phyloP scores from a whole-genome alignment of 2,888 invertebrate species.

The Phaedon cochleariae region DNA sequence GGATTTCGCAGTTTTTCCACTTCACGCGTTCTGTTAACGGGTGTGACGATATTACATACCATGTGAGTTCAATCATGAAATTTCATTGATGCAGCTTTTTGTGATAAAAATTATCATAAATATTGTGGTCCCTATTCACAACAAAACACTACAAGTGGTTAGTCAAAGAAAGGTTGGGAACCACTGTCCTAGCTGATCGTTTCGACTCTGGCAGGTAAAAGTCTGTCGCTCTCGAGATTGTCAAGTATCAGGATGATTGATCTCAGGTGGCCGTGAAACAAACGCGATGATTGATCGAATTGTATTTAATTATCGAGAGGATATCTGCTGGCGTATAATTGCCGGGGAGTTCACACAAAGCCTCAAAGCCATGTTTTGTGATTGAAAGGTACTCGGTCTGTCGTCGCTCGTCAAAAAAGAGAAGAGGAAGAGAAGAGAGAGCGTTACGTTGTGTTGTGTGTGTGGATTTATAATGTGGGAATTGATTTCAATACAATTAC shows the following conservation, averaged over 20 bases:
- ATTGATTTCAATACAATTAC: constrained; percentile 26
- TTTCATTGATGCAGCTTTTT: too few relatives aligned
- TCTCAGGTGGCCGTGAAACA: constrained; percentile 47
- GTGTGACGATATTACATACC: too few relatives aligned
- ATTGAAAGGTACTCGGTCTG: constrained; percentile 36
- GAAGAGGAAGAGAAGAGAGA: constrained; percentile 16
- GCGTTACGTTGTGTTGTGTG: constrained; percentile 22
- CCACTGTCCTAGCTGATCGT: too few relatives aligned
- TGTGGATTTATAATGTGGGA: constrained; percentile 21
- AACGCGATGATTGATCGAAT: constrained; percentile 51
- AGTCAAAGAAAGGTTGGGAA: too few relatives aligned
- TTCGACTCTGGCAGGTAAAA: constrained; percentile 43
- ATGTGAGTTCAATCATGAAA: too few relatives aligned
- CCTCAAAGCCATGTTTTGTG: constrained; percentile 34
- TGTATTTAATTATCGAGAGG: constrained; percentile 48
- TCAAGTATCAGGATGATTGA: constrained; percentile 48
- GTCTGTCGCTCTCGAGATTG: constrained; percentile 40
- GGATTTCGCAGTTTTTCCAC: too few relatives aligned
- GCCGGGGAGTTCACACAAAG: constrained; percentile 33
- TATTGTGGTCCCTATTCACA: too few relatives aligned
- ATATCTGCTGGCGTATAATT: constrained; percentile 32
- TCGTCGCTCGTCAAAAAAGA: constrained; percentile 21
- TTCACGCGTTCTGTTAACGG: too few relatives aligned
- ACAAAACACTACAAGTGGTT: too few relatives aligned
- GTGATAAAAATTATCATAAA: too few relatives aligned